Evolutionary conservation across 2,888 invertebrate genomes (phyloP).

Genomic region (Tenthredo distinguenda): DNA sequence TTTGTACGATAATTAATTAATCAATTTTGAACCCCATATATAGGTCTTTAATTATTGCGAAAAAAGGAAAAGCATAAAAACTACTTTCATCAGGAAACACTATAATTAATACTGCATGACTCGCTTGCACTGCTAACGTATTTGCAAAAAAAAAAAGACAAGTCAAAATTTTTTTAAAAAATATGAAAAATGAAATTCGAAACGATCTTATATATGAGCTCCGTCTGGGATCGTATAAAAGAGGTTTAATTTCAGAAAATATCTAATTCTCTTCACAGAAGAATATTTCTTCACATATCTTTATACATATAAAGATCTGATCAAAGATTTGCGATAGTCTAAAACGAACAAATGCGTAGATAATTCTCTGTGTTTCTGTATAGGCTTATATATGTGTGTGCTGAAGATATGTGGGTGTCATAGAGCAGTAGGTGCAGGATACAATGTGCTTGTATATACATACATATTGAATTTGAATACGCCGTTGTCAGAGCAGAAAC

Average conservation of each 20-base stretch:
- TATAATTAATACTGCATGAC: background rate
- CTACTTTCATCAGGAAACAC: background rate
- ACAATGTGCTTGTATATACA: background rate
- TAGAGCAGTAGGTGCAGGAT: background rate
- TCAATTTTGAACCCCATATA: background rate
- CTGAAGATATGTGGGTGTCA: background rate
- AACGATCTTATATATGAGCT: too few relatives aligned
- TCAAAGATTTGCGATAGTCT: too few relatives aligned
- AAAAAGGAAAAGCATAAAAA: background rate
- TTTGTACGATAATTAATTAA: background rate
- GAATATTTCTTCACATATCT: background rate
- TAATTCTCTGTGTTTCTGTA: background rate
- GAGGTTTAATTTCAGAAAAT: background rate
- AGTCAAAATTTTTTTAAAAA: too few relatives aligned
- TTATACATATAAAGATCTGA: background rate
- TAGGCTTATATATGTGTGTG: background rate
- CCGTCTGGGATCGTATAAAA: too few relatives aligned
- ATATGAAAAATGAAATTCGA: too few relatives aligned
- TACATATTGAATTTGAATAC: background rate
- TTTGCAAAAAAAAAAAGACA: background rate
- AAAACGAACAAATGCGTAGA: too few relatives aligned
- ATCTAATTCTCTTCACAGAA: background rate
- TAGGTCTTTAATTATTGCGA: background rate
- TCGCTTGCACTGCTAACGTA: background rate
- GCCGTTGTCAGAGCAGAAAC: background rate